A percentile compares a stretch with the other conserved stretches of the same genome.
These are phyloP conservation scores for Sepioteuthis lessoniana DNA, from an alignment of 2,888 invertebrate genomes.

Conservation along the genomic window DNA sequence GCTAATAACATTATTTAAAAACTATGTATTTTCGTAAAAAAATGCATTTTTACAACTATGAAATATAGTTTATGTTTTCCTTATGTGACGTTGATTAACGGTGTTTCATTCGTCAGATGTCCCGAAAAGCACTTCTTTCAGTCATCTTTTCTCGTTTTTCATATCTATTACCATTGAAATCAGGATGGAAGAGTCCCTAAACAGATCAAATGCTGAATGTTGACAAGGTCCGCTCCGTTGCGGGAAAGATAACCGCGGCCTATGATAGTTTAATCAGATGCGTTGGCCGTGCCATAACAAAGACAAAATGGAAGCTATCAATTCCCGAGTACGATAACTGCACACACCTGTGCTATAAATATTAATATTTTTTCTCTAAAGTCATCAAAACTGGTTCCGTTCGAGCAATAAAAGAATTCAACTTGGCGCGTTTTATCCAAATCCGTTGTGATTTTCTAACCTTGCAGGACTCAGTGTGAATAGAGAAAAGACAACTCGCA, in stretches of 20 bases:
- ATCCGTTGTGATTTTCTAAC: background rate
- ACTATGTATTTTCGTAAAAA: too few relatives aligned
- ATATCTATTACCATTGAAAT: background rate
- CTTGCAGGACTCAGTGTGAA: background rate
- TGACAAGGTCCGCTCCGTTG: background rate
- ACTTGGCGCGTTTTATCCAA: background rate
- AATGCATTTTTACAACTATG: too few relatives aligned
- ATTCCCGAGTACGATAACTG: background rate
- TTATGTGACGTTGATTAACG: too few relatives aligned
- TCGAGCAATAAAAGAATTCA: background rate
- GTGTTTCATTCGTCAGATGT: background rate
- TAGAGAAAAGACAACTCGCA: background rate
- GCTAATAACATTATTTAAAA: too few relatives aligned
- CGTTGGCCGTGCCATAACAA: background rate
- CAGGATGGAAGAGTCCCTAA: background rate
- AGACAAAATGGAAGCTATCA: conserved; percentile 24
- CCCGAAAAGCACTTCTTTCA: background rate
- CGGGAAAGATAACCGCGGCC: background rate
- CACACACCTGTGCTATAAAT: background rate
- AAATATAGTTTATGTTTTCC: too few relatives aligned
- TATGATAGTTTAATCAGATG: background rate
- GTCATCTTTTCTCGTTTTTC: background rate
- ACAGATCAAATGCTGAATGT: background rate
- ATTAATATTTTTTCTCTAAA: conserved; percentile 8
- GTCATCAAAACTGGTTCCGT: background rate